Conservation (phyloP, 2,888 invertebrate species). For the Drosophila pseudotakahashii region DNA sequence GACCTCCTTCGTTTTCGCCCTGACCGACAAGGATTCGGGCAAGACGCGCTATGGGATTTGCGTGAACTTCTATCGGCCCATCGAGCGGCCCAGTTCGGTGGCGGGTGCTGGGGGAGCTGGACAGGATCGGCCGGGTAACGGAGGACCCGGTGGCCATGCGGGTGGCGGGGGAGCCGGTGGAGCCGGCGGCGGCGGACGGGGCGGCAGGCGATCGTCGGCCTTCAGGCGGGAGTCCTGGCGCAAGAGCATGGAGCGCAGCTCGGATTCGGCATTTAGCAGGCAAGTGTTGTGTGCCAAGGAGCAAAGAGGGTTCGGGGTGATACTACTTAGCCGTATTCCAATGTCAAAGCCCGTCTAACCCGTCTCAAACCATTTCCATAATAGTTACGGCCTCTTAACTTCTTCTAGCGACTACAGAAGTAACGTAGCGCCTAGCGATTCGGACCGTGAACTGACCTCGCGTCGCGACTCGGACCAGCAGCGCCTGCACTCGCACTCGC, state of each 20-base stretch:
- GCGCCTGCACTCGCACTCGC: slow-evolving; percentile 72
- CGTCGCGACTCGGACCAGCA: slow-evolving; percentile 88
- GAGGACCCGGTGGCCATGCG: slow-evolving; percentile 15
- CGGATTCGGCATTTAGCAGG: slow-evolving; percentile 97
- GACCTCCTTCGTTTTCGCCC: slow-evolving; percentile 98
- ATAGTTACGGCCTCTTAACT: slow-evolving; percentile 84
- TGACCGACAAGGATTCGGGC: slow-evolving; percentile 99
- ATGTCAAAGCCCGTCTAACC: slow-evolving; percentile 30
- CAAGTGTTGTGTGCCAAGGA: slow-evolving; percentile 84
- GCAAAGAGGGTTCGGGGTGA: not conserved
- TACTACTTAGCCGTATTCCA: not conserved
- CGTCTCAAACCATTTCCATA: slow-evolving; percentile 79
- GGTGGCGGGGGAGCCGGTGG: slow-evolving; percentile 45
- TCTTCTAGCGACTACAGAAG: slow-evolving; percentile 95
- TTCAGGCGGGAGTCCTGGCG: slow-evolving; percentile 95
- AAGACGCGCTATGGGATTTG: slow-evolving; percentile 98
- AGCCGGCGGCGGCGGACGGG: slow-evolving; percentile 61
- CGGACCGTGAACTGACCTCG: slow-evolving; percentile 93
- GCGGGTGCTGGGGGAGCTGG: slow-evolving; percentile 25
- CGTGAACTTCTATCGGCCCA: slow-evolving; percentile 98
- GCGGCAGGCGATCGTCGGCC: slow-evolving; percentile 85
- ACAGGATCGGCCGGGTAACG: slow-evolving; percentile 69
- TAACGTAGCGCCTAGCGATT: slow-evolving; percentile 95
- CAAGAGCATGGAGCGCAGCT: slow-evolving; percentile 95
- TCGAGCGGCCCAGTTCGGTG: slow-evolving; percentile 87